These are phyloP conservation scores for Chirona hameri DNA, from an alignment of 2,888 invertebrate genomes.

Conservation along the genomic window DNA sequence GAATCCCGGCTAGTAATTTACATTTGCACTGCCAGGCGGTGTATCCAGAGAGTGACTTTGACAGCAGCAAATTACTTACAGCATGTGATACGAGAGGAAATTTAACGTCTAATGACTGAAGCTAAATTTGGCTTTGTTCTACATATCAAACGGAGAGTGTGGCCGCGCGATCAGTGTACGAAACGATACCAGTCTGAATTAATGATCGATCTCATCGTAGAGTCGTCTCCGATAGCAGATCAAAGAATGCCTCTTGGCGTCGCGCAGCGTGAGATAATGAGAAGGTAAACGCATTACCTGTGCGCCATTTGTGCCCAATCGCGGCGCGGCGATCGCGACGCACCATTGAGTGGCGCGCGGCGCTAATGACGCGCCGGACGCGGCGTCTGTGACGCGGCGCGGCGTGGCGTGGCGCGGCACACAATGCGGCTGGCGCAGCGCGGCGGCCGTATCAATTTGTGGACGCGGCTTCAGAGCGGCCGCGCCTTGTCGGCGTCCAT, in stretches of 20 bases:
- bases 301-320: background rate
- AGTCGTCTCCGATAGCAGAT: background rate
- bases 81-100: background rate
- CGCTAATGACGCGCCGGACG: background rate
- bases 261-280: conserved; percentile 24
- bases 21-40: background rate
- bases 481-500: conserved; percentile 14
- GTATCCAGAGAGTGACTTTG: background rate
- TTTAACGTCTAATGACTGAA: background rate
- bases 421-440: background rate
- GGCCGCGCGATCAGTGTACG: background rate
- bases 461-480: background rate
- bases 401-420: background rate
- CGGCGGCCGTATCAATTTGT: background rate
- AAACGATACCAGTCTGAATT: conserved; percentile 13
- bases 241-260: conserved; percentile 22
- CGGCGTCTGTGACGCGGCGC: background rate
- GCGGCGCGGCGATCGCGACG: background rate
- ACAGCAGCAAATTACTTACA: conserved; percentile 6
- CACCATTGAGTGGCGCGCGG: background rate
- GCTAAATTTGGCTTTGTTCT: conserved; percentile 27
- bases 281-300: conserved; percentile 25
- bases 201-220: background rate
- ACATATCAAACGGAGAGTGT: conserved; percentile 1
- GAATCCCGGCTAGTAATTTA: background rate